Conservation (phyloP, 1,140 invertebrate genomes). For the Aphelenchoides avenae region DNA sequence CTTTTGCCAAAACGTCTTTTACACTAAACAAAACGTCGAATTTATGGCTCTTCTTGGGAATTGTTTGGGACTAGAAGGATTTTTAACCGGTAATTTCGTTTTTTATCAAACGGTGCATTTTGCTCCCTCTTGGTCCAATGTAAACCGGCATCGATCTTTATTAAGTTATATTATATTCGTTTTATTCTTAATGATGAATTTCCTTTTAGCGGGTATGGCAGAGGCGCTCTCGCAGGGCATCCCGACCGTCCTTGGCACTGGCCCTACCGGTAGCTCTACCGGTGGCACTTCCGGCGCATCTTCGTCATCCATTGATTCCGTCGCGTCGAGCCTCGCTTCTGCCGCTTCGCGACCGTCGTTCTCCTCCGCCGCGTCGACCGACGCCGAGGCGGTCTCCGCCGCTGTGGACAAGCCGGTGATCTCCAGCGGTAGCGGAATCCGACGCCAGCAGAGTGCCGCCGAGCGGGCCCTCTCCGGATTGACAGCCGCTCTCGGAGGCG, state of each 20-base stretch:
- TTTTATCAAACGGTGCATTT: too few species aligned
- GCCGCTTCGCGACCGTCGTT: background rate
- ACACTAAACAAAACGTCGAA: too few species aligned
- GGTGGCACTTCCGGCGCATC: background rate
- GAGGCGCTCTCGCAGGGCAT: conserved; percentile 54
- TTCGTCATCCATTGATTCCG: too few species aligned
- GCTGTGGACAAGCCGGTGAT: conserved; percentile 6
- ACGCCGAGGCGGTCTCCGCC: conserved; percentile 14
- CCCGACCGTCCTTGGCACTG: conserved; percentile 48
- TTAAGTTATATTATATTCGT: conserved; percentile 8
- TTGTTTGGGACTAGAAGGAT: too few species aligned
- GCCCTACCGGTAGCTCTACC: conserved; percentile 4
- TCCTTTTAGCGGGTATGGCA: conserved; percentile 52
- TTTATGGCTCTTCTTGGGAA: too few species aligned
- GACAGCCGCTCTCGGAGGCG: conserved; percentile 56
- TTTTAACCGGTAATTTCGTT: too few species aligned
- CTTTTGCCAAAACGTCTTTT: too few species aligned
- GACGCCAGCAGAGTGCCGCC: conserved; percentile 54
- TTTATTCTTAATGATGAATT: conserved; percentile 9
- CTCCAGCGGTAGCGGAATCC: conserved; percentile 26
- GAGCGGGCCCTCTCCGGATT: conserved; percentile 54
- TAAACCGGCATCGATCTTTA: background rate
- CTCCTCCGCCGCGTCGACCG: conserved; percentile 12
- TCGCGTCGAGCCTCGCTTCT: too few species aligned
- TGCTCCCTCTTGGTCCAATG: too few species aligned